Percentiles rank a stretch among this genome's conserved stretches.
Evolutionary conservation across 2,113 vertebrate species (phyloP).

Genomic region (Peromyscus maniculatus): DNA sequence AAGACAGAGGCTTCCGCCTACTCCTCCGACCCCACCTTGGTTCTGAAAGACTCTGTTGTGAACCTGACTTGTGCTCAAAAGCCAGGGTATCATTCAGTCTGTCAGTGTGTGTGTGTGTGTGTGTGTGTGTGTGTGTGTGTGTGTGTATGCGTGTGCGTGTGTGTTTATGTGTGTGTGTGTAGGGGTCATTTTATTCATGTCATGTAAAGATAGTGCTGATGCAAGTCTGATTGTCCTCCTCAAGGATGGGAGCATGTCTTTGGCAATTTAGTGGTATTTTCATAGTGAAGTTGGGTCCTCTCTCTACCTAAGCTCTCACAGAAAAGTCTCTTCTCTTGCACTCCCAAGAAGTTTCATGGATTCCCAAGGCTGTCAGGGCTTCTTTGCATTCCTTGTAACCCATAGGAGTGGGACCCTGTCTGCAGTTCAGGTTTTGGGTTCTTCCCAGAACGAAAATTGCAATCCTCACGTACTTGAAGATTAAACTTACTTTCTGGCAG

Average conservation of each 20-base stretch:
- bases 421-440: neutral
- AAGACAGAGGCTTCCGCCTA: constrained; percentile 65
- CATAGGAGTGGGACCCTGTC: constrained; percentile 59
- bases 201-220: constrained; percentile 68
- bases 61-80: constrained; percentile 69
- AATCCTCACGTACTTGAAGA: neutral
- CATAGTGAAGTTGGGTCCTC: constrained; percentile 80
- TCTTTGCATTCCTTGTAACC: constrained; percentile 43
- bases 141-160: too few species aligned
- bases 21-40: constrained; percentile 41
- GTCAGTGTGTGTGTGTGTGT: neutral
- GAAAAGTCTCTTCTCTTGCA: constrained; percentile 75
- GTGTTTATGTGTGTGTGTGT: neutral
- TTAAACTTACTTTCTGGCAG: neutral
- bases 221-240: constrained; percentile 82
- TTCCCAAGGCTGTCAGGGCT: constrained; percentile 55
- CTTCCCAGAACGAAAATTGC: neutral
- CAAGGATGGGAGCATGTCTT: constrained; percentile 76
- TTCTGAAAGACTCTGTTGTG: constrained; percentile 73
- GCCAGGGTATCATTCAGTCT: constrained; percentile 70
- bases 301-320: constrained; percentile 72
- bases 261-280: constrained; percentile 82
- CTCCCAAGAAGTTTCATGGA: constrained; percentile 73
- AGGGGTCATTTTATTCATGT: constrained; percentile 76
- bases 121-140: neutral